phyloP scores from a whole-genome alignment of 2,113 vertebrate genomes.

The Nipponia nippon region DNA sequence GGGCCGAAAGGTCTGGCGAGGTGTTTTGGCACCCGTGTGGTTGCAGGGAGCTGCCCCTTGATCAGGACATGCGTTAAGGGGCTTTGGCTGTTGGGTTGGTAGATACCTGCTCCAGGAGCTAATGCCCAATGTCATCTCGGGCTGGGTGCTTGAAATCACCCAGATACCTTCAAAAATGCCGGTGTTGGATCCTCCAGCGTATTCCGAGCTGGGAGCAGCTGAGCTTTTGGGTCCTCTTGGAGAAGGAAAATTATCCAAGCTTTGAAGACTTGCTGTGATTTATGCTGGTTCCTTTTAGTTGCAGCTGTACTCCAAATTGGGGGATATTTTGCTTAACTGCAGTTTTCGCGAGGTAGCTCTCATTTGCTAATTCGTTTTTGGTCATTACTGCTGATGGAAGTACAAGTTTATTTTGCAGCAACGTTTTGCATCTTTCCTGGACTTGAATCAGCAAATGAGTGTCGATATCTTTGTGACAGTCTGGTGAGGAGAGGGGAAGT shows the following conservation, averaged over 20 bases:
- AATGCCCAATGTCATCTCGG: fast-evolving
- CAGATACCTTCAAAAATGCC: neutral
- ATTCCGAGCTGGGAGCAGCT: neutral
- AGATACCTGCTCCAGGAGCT: neutral
- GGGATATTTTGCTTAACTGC: conserved; percentile 8
- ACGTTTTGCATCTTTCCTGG: neutral
- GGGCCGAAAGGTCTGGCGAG: neutral
- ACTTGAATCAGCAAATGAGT: neutral
- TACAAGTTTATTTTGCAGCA: neutral
- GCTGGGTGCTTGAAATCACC: neutral
- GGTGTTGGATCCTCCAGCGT: neutral
- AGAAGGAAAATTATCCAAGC: neutral
- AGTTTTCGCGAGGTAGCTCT: neutral
- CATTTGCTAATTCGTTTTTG: neutral
- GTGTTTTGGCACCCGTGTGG: neutral
- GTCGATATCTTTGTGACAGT: neutral
- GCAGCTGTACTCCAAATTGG: neutral
- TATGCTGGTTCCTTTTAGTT: neutral
- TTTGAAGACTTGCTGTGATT: neutral
- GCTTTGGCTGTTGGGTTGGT: neutral
- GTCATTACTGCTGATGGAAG: neutral
- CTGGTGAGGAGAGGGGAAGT: neutral
- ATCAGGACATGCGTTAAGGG: neutral
- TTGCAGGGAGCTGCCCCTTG: neutral
- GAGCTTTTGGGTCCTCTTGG: neutral